Base-by-base conservation (phyloP, 2,888 invertebrate species). In the Argynnis bischoffii region DNA sequence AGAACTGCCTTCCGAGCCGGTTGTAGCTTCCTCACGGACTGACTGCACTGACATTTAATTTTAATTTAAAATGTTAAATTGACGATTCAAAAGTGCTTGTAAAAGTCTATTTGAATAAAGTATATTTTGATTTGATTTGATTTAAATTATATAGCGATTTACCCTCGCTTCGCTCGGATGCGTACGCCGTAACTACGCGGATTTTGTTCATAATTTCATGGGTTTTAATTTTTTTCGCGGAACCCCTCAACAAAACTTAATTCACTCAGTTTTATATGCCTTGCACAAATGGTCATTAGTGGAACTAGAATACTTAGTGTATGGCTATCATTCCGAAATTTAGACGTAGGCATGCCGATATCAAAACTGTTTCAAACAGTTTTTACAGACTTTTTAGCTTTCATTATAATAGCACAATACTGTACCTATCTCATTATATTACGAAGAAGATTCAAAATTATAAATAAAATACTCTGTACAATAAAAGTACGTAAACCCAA, bases 291-390 rank as follows among this genome's bases (percentile, higher is more conserved):
- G 3, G 6, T 72, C 6, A 70, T 82, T 0, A 81, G 76, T 63
- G 47, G 75, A 1, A 50, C 78, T n/a, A 80, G 87, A 55, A 67
- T 81, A 18, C 60, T 82, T 8, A 82, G 79, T 54, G 77, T 86
- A 16, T 84, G 80, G 79, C 57, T 81, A 4, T 78, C 82, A 2
- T 69, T 86, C 11, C 67, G 71, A 6, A 78, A 77, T 50, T 73
- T 82, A 18, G 75, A 78, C 31, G 71, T 74, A 6, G 47, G 69
- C 0, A 73, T 88, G n/a, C 87, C 88, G 0, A 56, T 71, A 21
- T 81, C 83, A 60, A 83, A 84, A 74, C 72, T 88, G 55, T 84
- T 80, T 50, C 85, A 87, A 78, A 79, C 84, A 0, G 70, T 85
- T 4, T 82, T 74, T 48, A 78, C 81, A 0, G 86, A 88, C 65